Conservation (phyloP, 2,113 vertebrate genomes). For the Polypterus bichir region DNA sequence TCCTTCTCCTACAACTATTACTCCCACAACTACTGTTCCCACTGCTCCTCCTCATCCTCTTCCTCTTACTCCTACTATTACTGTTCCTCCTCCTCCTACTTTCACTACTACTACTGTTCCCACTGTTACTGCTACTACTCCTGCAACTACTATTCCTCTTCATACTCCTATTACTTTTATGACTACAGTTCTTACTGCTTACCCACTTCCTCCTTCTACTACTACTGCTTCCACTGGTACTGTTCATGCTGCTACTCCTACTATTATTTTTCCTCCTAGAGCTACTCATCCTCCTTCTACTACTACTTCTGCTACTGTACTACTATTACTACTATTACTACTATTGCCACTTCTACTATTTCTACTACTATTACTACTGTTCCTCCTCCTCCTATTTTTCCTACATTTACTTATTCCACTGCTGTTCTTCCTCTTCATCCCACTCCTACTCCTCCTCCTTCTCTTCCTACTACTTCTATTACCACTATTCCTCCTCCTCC, state of each 20-base stretch:
- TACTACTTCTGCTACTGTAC: background rate
- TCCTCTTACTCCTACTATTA: background rate
- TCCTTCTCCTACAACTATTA: background rate
- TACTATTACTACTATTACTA: too few relatives aligned
- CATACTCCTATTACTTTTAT: background rate
- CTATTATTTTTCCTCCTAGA: background rate
- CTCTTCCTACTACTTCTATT: too few relatives aligned
- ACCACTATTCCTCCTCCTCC: too few relatives aligned
- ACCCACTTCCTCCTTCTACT: background rate
- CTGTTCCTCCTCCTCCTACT: background rate
- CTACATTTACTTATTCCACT: background rate
- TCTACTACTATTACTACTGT: background rate
- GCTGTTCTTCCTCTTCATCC: background rate
- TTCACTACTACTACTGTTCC: background rate
- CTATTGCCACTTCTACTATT: too few relatives aligned
- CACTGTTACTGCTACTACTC: background rate
- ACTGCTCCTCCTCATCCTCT: slow-evolving; percentile 1
- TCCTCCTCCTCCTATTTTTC: background rate
- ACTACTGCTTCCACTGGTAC: background rate
- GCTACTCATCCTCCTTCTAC: background rate
- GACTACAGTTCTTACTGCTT: background rate
- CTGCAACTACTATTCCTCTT: background rate
- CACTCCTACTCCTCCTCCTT: too few relatives aligned
- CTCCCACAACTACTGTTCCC: background rate
- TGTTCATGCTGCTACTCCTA: background rate